A percentile compares a stretch with the other conserved stretches of the same genome.
phyloP scores from a whole-genome alignment of 2,888 invertebrate species.

The Eurois occulta region DNA sequence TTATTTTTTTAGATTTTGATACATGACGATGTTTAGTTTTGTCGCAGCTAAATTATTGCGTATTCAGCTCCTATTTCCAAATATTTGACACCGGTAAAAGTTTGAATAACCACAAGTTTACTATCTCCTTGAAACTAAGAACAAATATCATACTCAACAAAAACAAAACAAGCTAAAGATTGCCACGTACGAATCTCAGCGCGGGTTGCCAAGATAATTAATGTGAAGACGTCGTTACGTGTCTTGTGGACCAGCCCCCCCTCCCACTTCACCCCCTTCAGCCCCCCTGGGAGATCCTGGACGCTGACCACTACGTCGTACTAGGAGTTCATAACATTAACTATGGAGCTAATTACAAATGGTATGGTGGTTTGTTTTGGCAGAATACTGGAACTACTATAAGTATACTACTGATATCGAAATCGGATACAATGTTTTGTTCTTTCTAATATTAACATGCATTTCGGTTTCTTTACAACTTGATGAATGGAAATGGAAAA shows the following conservation, averaged over 20 bases:
- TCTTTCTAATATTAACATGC: not conserved
- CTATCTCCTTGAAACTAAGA: not conserved
- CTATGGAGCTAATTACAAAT: conserved; percentile 40
- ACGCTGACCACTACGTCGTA: conserved; percentile 63
- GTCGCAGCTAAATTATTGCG: not conserved
- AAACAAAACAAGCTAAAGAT: conserved; percentile 69
- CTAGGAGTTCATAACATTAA: conserved; percentile 55
- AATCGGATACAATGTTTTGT: not conserved
- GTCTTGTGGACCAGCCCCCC: conserved; percentile 65
- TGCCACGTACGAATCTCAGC: conserved; percentile 73
- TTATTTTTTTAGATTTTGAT: not conserved
- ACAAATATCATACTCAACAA: conserved; percentile 42
- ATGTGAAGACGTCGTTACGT: conserved; percentile 78
- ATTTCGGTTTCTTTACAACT: not conserved
- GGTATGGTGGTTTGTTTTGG: conserved; percentile 15
- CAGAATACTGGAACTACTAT: no score
- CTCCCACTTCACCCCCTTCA: conserved; percentile 17
- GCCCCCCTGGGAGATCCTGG: conserved; percentile 47
- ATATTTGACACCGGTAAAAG: not conserved
- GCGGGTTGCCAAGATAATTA: conserved; percentile 75
- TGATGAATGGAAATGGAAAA: not conserved
- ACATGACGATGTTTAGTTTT: not conserved
- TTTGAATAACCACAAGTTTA: not conserved
- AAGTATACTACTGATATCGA: not conserved
- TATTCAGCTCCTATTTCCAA: not conserved